phyloP scores from a whole-genome alignment of 2,113 vertebrate genomes.

The Solea senegalensis region DNA sequence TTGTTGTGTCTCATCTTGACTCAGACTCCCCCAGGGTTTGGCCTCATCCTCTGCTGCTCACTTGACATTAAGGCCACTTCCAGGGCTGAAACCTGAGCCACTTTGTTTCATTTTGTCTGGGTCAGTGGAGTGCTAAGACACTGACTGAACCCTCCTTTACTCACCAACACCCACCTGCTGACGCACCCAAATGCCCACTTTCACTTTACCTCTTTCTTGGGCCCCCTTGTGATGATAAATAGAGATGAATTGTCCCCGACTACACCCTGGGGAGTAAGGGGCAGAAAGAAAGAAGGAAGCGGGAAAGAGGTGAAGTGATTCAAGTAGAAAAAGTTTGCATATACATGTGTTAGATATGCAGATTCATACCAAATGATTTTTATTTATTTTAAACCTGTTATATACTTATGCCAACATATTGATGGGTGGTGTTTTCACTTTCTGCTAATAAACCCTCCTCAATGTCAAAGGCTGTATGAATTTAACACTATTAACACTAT shows the following conservation, averaged over 20 bases:
- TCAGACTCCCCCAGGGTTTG: constrained; percentile 20
- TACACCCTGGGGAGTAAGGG: constrained; percentile 19
- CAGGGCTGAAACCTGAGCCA: constrained; percentile 67
- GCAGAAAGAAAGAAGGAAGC: neutral
- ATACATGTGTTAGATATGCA: neutral
- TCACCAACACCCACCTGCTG: constrained; percentile 57
- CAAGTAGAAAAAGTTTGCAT: neutral
- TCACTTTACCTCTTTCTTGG: constrained; percentile 29
- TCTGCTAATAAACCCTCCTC: no score
- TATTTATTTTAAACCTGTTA: no score
- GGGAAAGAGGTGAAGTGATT: neutral
- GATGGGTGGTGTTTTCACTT: no score
- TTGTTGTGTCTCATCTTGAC: constrained; percentile 16
- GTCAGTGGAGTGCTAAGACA: constrained; percentile 34
- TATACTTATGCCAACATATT: no score
- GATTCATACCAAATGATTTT: neutral
- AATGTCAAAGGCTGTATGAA: no score
- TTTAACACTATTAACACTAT: no score
- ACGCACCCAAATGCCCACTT: constrained; percentile 24
- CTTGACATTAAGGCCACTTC: constrained; percentile 62
- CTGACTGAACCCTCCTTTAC: constrained; percentile 25
- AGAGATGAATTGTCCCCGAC: constrained; percentile 20
- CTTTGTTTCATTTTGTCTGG: constrained; percentile 58
- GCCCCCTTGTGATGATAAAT: constrained; percentile 32
- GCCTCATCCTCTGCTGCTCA: constrained; percentile 42